Evolutionary conservation across 2,888 invertebrate genomes (phyloP).

Genomic region (Suillia variegata): DNA sequence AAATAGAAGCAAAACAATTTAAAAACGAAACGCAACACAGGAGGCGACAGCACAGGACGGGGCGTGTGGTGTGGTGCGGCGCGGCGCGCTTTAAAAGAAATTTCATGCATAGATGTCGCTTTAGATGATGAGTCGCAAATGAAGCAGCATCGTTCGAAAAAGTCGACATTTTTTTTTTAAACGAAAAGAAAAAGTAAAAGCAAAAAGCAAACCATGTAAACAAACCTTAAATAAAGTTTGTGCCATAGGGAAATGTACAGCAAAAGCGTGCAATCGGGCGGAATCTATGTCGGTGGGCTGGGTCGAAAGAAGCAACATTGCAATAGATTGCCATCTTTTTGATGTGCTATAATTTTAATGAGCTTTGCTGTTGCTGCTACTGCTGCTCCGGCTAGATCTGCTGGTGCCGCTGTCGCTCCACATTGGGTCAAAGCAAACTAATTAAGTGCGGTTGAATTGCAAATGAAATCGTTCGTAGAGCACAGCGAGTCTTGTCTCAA

Average conservation of each 20-base stretch:
- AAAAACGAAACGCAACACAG: background rate
- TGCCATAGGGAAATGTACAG: background rate
- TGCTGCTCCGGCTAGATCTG: background rate
- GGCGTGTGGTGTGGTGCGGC: background rate
- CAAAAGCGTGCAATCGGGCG: background rate
- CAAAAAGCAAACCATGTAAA: background rate
- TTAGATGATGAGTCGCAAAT: background rate
- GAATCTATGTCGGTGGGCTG: background rate
- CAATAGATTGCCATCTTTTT: constrained; percentile 42
- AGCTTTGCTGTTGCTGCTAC: constrained; percentile 28
- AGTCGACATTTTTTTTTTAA: too few relatives aligned
- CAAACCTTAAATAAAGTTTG: constrained; percentile 2
- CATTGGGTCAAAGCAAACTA: constrained; percentile 36
- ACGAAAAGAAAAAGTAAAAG: constrained; percentile 1
- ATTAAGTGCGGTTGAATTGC: constrained; percentile 30
- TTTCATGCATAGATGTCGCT: constrained; percentile 3
- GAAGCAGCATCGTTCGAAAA: too few relatives aligned
- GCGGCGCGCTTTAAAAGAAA: background rate
- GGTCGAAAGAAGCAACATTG: background rate
- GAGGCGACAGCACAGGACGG: background rate
- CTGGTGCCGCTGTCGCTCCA: background rate
- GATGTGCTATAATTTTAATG: constrained; percentile 53
- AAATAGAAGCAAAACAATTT: background rate
- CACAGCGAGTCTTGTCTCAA: too few relatives aligned
- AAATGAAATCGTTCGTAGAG: background rate